Evolutionary conservation across 1,140 invertebrate species (phyloP).

Genomic region (Holcopasites calliopsidis): DNA sequence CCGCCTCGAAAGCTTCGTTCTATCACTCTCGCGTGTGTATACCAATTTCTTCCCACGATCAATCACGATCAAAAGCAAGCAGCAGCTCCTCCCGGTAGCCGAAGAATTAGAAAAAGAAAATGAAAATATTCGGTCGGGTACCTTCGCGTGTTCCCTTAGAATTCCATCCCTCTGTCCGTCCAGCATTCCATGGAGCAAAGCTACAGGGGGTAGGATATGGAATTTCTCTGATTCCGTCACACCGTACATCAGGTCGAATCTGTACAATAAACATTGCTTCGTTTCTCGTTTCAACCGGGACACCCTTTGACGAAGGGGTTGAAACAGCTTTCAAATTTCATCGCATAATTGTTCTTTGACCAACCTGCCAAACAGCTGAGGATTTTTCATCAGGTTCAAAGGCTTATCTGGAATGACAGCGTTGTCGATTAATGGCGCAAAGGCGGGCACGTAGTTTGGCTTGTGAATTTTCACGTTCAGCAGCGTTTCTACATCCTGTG

Average conservation of each 20-base stretch:
- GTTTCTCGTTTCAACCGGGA: no score
- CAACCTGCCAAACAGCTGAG: conserved; percentile 87
- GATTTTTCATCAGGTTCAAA: conserved; percentile 86
- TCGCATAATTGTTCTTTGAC: conserved; percentile 38
- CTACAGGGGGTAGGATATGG: conserved; percentile 88
- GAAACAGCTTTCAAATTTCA: no score
- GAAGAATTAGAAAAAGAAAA: not conserved
- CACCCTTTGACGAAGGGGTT: no score
- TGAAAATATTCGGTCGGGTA: conserved; percentile 24
- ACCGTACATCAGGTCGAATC: conserved; percentile 93
- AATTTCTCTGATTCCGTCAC: conserved; percentile 93
- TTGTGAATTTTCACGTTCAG: conserved; percentile 74
- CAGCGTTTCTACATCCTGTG: conserved; percentile 72
- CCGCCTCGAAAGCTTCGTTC: not conserved
- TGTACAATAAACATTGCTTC: no score
- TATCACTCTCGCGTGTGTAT: not conserved
- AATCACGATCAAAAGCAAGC: not conserved
- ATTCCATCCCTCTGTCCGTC: conserved; percentile 89
- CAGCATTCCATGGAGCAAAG: conserved; percentile 89
- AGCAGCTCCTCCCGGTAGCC: not conserved
- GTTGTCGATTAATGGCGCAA: conserved; percentile 90
- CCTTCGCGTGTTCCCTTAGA: conserved; percentile 87
- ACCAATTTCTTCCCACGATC: not conserved
- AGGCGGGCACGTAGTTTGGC: conserved; percentile 76
- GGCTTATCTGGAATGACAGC: conserved; percentile 90